A percentile compares a stretch with the other conserved stretches of the same genome.
These are phyloP conservation scores for Drosophila erecta DNA, from an alignment of 1,140 invertebrate genomes.

Conservation along the genomic window DNA sequence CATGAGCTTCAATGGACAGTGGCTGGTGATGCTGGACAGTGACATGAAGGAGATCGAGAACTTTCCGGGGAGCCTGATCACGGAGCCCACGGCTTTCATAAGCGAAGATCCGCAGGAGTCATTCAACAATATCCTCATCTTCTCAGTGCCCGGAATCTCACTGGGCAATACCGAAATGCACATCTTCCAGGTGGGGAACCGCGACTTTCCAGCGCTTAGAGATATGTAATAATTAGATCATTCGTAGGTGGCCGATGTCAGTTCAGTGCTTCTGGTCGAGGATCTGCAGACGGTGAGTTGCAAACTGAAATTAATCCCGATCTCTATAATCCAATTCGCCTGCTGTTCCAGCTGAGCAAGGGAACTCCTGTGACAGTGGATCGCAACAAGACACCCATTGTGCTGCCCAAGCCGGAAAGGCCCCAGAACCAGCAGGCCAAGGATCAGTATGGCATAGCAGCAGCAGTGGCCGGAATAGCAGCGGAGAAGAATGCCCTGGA, in stretches of 20 bases:
- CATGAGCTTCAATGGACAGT: constrained; percentile 80
- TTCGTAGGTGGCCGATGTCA: constrained; percentile 84
- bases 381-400: constrained; percentile 74
- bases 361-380: constrained; percentile 66
- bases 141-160: constrained; percentile 73
- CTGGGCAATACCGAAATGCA: constrained; percentile 81
- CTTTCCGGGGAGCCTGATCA: constrained; percentile 75
- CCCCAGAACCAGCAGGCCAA: constrained; percentile 57
- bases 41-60: constrained; percentile 81
- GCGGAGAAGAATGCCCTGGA: constrained; percentile 74
- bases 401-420: constrained; percentile 66
- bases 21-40: constrained; percentile 79
- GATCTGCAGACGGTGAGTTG: constrained; percentile 83
- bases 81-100: constrained; percentile 76
- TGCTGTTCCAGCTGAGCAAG: constrained; percentile 74
- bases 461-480: constrained; percentile 66
- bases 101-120: constrained; percentile 73
- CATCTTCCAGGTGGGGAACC: constrained; percentile 68
- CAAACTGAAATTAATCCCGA: too few species aligned
- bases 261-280: constrained; percentile 86
- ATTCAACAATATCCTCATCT: constrained; percentile 75
- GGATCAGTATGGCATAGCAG: constrained; percentile 79
- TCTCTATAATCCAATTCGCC: neutral
- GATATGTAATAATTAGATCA: neutral
- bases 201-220: neutral